These are phyloP conservation scores for Epirrhoe tristata DNA, from an alignment of 2,888 invertebrate genomes.

Conservation along the genomic window DNA sequence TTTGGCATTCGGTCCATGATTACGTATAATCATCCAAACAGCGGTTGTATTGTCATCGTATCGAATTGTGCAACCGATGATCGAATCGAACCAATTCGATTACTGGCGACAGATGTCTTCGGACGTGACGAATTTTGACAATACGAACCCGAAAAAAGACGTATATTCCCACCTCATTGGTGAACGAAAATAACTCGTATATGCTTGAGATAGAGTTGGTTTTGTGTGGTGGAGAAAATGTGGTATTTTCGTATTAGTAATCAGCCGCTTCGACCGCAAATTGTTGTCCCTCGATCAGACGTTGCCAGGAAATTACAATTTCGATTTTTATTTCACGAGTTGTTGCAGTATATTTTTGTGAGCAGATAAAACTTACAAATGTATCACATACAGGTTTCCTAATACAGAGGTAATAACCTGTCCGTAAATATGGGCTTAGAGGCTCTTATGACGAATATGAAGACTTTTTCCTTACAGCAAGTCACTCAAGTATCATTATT, in stretches of 20 bases:
- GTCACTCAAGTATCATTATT: no score
- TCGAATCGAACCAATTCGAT: conserved; percentile 77
- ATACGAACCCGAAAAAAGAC: conserved; percentile 59
- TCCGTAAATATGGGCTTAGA: no score
- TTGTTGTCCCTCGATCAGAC: conserved; percentile 84
- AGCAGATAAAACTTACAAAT: conserved; percentile 42
- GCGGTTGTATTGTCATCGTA: conserved; percentile 79
- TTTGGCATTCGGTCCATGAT: conserved; percentile 64
- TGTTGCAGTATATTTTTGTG: conserved; percentile 57
- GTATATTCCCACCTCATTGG: conserved; percentile 42
- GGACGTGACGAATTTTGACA: conserved; percentile 84
- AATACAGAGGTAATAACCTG: no score
- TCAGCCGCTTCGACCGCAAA: conserved; percentile 83
- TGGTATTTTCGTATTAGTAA: conserved; percentile 76
- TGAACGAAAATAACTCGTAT: conserved; percentile 45
- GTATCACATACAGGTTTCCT: no score
- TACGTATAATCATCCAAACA: conserved; percentile 75
- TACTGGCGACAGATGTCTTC: conserved; percentile 83
- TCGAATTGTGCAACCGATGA: conserved; percentile 81
- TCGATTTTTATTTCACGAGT: conserved; percentile 80
- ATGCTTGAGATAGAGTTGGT: conserved; percentile 39
- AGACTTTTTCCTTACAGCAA: no score
- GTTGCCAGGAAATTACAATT: conserved; percentile 83
- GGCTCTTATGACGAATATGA: no score
- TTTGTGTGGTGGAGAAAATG: conserved; percentile 44